phyloP scores from a whole-genome alignment of 1,140 invertebrate genomes.

The Drosophila novamexicana region DNA sequence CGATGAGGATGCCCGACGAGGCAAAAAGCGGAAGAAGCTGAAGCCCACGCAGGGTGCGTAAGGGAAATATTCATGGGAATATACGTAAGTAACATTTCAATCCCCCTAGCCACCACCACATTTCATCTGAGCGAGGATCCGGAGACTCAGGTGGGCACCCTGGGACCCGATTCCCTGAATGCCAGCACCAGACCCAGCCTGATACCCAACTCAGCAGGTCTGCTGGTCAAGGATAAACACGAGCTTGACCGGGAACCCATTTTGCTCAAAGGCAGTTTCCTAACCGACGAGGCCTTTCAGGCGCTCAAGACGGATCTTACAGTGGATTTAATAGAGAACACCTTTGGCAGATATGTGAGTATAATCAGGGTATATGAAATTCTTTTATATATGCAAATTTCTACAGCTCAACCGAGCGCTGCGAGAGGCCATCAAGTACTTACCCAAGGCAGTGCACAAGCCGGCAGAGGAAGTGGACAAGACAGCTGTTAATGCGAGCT shows the following conservation, averaged over 20 bases:
- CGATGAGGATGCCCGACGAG: slow-evolving; percentile 72
- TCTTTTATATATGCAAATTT: background rate
- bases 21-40: slow-evolving; percentile 78
- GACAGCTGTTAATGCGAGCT: slow-evolving; percentile 26
- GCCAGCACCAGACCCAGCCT: slow-evolving; percentile 79
- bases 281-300: slow-evolving; percentile 81
- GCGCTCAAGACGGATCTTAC: slow-evolving; percentile 75
- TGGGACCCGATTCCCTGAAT: slow-evolving; percentile 82
- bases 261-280: slow-evolving; percentile 75
- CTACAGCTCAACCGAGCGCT: slow-evolving; percentile 70
- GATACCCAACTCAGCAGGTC: slow-evolving; percentile 68
- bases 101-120: slow-evolving; percentile 65
- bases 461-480: slow-evolving; percentile 51
- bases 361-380: background rate
- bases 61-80: no score
- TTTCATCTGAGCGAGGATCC: slow-evolving; percentile 82
- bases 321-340: slow-evolving; percentile 79
- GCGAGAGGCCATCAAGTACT: slow-evolving; percentile 76
- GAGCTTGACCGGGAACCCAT: slow-evolving; percentile 65
- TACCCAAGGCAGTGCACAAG: slow-evolving; percentile 59
- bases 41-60: slow-evolving; percentile 66
- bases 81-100: background rate
- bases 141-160: slow-evolving; percentile 80
- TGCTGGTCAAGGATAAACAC: slow-evolving; percentile 72
- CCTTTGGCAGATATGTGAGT: slow-evolving; percentile 80